These are phyloP conservation scores for Baryphthengus martii DNA, from an alignment of 2,113 vertebrate species.

Conservation along the genomic window DNA sequence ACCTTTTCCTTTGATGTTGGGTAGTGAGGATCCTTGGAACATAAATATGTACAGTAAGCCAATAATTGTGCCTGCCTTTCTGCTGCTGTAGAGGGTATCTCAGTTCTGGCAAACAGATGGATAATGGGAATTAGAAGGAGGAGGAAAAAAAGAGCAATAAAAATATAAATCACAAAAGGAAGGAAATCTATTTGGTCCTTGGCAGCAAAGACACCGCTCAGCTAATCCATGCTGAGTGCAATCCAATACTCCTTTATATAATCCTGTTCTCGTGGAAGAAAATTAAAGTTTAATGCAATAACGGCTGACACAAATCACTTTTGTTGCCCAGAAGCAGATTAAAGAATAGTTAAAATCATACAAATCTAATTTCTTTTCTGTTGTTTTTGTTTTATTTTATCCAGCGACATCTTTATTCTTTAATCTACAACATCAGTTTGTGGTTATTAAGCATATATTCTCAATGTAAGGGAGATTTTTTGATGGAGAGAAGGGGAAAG, in stretches of 20 bases:
- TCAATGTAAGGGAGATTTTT: conserved; percentile 27
- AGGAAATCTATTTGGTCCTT: conserved; percentile 80
- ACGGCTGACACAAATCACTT: conserved; percentile 82
- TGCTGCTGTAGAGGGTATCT: conserved; percentile 69
- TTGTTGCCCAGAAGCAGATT: conserved; percentile 82
- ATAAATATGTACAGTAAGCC: conserved; percentile 74
- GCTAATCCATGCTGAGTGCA: conserved; percentile 83
- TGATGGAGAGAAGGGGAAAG: not conserved
- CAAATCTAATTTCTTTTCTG: conserved; percentile 75
- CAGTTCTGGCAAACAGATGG: conserved; percentile 72
- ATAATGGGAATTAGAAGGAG: conserved; percentile 77
- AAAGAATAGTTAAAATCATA: conserved; percentile 81
- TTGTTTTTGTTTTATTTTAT: conserved; percentile 67
- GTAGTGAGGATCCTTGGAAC: conserved; percentile 64
- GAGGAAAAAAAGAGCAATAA: conserved; percentile 69
- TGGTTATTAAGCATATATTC: conserved; percentile 73
- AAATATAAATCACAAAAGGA: conserved; percentile 83
- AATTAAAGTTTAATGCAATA: conserved; percentile 88
- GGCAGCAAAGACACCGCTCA: conserved; percentile 74
- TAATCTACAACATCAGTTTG: conserved; percentile 72
- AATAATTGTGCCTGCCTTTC: conserved; percentile 70
- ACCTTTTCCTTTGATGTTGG: conserved; percentile 47
- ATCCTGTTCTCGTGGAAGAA: conserved; percentile 79
- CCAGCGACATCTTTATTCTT: conserved; percentile 72
- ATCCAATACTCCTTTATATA: conserved; percentile 83